Evolutionary conservation across 1,140 invertebrate genomes (phyloP).

Genomic region (Neuroterus valhalla): DNA sequence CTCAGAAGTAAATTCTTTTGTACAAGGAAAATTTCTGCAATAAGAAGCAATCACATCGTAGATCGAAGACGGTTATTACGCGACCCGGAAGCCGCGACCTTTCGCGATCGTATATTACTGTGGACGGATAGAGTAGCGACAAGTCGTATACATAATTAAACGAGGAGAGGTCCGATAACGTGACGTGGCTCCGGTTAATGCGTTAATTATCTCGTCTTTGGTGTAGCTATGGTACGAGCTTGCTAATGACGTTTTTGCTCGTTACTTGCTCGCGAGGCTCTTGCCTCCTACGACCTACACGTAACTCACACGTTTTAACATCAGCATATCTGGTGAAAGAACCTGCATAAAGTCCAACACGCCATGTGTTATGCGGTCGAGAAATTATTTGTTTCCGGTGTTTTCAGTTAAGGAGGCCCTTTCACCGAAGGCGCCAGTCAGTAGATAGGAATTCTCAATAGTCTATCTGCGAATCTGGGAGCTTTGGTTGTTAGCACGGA

Average conservation of each 20-base stretch:
- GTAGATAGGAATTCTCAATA: not conserved
- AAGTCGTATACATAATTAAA: conserved; percentile 64
- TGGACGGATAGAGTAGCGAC: conserved; percentile 56
- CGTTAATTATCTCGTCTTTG: conserved; percentile 66
- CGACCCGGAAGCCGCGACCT: conserved; percentile 39
- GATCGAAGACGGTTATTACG: conserved; percentile 37
- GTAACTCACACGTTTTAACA: conserved; percentile 56
- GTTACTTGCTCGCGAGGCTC: conserved; percentile 41
- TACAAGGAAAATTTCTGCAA: not conserved
- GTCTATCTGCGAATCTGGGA: not conserved
- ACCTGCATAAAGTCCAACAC: conserved; percentile 45
- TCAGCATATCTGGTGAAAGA: conserved; percentile 47
- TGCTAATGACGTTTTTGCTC: conserved; percentile 42
- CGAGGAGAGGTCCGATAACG: conserved; percentile 62
- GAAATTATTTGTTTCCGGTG: conserved; percentile 28
- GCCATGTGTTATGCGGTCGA: conserved; percentile 1
- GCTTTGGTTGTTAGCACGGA: too few relatives aligned
- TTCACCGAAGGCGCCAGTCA: conserved; percentile 20
- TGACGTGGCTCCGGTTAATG: conserved; percentile 60
- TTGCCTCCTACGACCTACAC: conserved; percentile 64
- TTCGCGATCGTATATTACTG: conserved; percentile 46
- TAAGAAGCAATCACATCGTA: not conserved
- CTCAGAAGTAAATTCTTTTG: not conserved
- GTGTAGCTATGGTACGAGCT: conserved; percentile 17
- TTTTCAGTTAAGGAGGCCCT: conserved; percentile 15